Evolutionary conservation across 2,797 vertebrate genomes (phyloP).

Genomic region (Muraenolepis orangiensis): DNA sequence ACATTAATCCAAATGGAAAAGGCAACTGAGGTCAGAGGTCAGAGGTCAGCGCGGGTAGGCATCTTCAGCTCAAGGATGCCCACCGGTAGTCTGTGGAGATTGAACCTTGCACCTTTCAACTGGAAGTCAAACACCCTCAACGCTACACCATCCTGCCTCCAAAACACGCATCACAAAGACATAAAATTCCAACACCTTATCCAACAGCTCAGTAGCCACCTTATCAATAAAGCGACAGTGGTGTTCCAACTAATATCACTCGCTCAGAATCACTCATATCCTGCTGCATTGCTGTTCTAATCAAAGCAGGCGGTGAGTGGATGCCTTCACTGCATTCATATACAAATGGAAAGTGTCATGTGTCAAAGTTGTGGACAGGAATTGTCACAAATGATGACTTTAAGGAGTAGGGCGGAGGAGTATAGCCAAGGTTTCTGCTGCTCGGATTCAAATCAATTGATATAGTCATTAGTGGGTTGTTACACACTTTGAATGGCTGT

Average conservation of each 20-base stretch:
- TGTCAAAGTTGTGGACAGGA: neutral
- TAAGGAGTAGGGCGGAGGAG: neutral
- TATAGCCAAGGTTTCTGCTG: neutral
- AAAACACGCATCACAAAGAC: too few relatives aligned
- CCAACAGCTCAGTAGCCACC: neutral
- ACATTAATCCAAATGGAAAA: neutral
- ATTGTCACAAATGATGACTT: neutral
- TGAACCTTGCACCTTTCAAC: neutral
- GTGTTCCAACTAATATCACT: neutral
- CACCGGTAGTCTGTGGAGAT: neutral
- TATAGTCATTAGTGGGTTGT: neutral
- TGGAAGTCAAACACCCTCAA: neutral
- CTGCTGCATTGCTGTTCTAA: neutral
- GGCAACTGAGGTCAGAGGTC: neutral
- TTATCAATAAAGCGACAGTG: neutral
- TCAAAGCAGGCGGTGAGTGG: neutral
- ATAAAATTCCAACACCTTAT: neutral
- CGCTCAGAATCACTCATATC: too few relatives aligned
- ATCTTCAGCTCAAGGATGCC: neutral
- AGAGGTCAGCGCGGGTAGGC: neutral
- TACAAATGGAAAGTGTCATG: neutral
- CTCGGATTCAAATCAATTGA: neutral
- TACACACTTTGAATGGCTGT: neutral
- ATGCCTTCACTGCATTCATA: neutral
- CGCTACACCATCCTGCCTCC: neutral